A percentile compares a stretch with the other conserved stretches of the same genome.
These are phyloP conservation scores for Silurus asotus DNA, from an alignment of 2,113 vertebrate genomes.

Conservation along the genomic window DNA sequence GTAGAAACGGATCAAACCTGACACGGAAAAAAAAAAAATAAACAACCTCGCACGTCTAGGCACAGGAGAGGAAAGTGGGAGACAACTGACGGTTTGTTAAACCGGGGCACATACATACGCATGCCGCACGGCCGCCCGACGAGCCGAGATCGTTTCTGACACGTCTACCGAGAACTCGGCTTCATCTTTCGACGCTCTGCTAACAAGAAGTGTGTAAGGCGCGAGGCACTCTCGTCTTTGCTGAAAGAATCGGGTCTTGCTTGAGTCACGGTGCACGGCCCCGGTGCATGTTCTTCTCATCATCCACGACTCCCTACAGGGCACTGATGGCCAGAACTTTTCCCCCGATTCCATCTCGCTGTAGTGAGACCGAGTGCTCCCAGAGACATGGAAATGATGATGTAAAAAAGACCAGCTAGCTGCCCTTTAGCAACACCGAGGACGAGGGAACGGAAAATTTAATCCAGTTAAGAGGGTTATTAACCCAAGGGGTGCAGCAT, in stretches of 20 bases:
- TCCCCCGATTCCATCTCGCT: constrained; percentile 41
- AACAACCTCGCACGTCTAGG: constrained; percentile 28
- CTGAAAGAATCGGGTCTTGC: background rate
- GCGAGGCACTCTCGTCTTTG: constrained; percentile 11
- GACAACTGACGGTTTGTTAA: constrained; percentile 44
- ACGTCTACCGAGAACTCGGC: constrained; percentile 42
- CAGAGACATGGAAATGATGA: background rate
- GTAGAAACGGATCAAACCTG: constrained; percentile 43
- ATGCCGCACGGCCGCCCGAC: constrained; percentile 33
- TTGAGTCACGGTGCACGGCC: background rate
- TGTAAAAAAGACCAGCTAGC: background rate
- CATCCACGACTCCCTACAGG: constrained; percentile 30
- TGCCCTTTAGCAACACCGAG: no score
- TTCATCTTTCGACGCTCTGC: constrained; percentile 45
- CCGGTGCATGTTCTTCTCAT: constrained; percentile 32
- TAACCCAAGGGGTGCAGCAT: no score
- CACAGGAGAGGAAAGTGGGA: background rate
- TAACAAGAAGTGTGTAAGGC: constrained; percentile 40
- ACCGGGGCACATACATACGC: constrained; percentile 12
- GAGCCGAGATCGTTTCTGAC: constrained; percentile 47
- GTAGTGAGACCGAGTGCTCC: constrained; percentile 3
- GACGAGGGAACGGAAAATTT: no score
- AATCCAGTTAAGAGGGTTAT: no score
- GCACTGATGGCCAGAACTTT: constrained; percentile 1
- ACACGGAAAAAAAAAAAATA: constrained; percentile 42